phyloP scores from a whole-genome alignment of 2,888 invertebrate genomes.

The Lissonota sp. region DNA sequence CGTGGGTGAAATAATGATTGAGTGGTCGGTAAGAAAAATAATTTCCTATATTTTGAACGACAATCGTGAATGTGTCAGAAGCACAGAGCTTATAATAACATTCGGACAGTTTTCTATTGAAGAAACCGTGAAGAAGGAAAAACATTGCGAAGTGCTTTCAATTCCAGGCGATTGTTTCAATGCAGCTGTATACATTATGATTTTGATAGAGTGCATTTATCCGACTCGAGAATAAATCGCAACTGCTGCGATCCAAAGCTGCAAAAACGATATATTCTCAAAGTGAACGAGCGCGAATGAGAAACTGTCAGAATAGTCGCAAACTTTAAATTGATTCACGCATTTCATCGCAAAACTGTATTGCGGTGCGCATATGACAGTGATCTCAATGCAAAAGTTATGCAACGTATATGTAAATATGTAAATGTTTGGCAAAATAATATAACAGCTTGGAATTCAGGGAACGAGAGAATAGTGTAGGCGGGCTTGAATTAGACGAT shows the following conservation, averaged over 20 bases:
- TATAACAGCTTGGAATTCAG: neutral
- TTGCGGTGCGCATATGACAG: neutral
- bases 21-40: no score
- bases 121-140: no score
- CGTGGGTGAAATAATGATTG: no score
- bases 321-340: slow-evolving; percentile 53
- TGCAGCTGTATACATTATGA: neutral
- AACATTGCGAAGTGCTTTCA: neutral
- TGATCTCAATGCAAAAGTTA: slow-evolving; percentile 25
- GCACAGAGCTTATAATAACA: no score
- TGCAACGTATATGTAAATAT: no score
- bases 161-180: neutral
- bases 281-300: neutral
- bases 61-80: no score
- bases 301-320: slow-evolving; percentile 22
- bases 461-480: slow-evolving; percentile 27
- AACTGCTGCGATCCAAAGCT: neutral
- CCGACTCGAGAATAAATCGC: neutral
- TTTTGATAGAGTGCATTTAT: slow-evolving; percentile 20
- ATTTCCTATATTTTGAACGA: no score
- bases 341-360: slow-evolving; percentile 21
- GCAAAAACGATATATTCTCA: slow-evolving; percentile 7
- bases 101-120: no score
- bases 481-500: neutral
- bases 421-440: neutral